Evolutionary conservation across 35 echinoderm and acorn worm genomes (phyloP), one percentile per base, ranked within the genome.

Genomic region (Heliocidaris tuberculata): DNA sequence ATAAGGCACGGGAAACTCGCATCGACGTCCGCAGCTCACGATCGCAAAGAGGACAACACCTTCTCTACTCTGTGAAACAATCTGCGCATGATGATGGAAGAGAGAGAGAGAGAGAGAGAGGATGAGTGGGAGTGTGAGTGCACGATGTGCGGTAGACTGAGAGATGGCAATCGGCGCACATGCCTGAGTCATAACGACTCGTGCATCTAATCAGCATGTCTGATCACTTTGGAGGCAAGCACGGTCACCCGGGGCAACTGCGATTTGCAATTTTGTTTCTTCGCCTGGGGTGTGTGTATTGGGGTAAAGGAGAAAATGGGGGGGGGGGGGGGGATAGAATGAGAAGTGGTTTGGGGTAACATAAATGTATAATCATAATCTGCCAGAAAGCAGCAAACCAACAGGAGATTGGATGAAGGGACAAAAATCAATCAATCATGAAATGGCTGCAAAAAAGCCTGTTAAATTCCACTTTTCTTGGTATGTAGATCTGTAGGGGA

Each of bases 1-100:
- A 89, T 89, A 89, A 89, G 87, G 87, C 87, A 89, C 87, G 47
- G n/a, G 87, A 89, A 89, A 89, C 87, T 89, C 31, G 15, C 87
- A 9, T 17, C 87, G 30, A 89, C 87, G 87, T 89, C 87, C 7
- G 31, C 87, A 48, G 87, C 47, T 89, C 87, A 47, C 87, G 31
- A 89, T 32, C 31, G 15, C 16, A 30, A 30, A 11, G 85, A 32
- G 47, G 87, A 32, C 87, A 89, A 89, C 87, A 89, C 87, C 87
- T 89, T 47, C 17, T 48, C 87, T 89, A 19, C 87, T 89, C 87
- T 6, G n/a, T n/a, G 31, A 47, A 89, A 48, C 47, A 24, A 89
- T 89, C 87, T 89, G 87, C 87, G 32, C 31, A 89, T 89, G 29
- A n/a, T n/a, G n/a, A 89, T 89, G 47, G 32, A 12, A 32, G 21